These are phyloP conservation scores for Cochlearius cochlearius DNA, from an alignment of 2,113 vertebrate genomes.

Conservation along the genomic window DNA sequence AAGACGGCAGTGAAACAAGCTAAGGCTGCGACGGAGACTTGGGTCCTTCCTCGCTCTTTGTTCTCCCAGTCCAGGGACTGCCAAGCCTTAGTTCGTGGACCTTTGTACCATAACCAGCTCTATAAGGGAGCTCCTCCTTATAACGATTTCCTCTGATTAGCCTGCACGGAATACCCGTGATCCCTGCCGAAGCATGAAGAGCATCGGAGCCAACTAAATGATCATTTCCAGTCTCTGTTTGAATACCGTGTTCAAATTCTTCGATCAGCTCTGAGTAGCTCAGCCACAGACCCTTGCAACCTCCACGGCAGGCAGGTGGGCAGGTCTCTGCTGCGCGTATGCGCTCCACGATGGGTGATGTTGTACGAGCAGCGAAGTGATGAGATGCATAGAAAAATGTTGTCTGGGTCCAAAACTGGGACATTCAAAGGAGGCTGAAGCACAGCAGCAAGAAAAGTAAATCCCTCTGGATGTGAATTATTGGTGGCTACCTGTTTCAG, in stretches of 20 bases:
- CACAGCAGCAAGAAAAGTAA: background rate
- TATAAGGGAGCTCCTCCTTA: background rate
- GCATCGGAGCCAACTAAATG: background rate
- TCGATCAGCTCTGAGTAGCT: background rate
- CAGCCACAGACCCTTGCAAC: background rate
- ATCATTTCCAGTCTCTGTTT: background rate
- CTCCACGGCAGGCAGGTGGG: background rate
- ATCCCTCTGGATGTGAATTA: background rate
- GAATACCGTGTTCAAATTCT: background rate
- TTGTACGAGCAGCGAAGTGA: background rate
- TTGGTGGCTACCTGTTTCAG: background rate
- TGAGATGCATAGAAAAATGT: background rate
- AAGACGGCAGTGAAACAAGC: background rate
- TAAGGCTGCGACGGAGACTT: accelerated
- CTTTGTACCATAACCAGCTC: background rate
- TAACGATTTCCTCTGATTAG: background rate
- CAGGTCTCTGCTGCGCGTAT: background rate
- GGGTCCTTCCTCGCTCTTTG: accelerated
- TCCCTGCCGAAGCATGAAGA: background rate
- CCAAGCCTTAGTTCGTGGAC: background rate
- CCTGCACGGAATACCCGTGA: background rate
- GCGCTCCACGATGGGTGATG: background rate
- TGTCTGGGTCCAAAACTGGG: background rate
- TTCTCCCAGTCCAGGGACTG: background rate
- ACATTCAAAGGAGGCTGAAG: background rate